Evolutionary conservation across 2,113 vertebrate species (phyloP).

Genomic region (Picathartes gymnocephalus): DNA sequence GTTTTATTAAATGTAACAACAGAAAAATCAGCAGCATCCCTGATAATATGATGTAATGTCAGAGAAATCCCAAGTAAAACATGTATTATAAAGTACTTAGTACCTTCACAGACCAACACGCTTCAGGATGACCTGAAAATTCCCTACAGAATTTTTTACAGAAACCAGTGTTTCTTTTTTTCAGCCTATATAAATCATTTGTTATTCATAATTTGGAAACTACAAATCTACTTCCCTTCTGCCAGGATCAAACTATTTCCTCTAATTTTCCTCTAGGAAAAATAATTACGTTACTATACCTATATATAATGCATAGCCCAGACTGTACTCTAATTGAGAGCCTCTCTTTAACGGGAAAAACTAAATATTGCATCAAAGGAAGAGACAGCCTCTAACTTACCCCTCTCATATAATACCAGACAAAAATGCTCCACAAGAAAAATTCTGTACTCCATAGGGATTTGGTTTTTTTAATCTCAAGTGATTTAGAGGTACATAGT

Average conservation of each 20-base stretch:
- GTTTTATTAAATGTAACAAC: background rate
- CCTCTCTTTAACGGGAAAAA: background rate
- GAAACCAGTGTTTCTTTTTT: background rate
- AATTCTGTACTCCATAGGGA: background rate
- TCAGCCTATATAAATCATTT: background rate
- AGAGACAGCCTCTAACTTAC: background rate
- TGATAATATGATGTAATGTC: background rate
- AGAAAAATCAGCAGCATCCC: background rate
- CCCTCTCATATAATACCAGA: background rate
- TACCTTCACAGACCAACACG: background rate
- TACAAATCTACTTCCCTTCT: background rate
- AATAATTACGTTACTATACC: background rate
- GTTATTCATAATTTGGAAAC: background rate
- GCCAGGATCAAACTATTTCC: background rate
- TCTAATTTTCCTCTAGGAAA: background rate
- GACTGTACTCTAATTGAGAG: background rate
- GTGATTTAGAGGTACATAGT: background rate
- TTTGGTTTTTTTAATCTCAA: background rate
- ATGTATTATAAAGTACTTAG: background rate
- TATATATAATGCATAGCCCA: background rate
- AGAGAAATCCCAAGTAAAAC: background rate
- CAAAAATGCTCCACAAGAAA: background rate
- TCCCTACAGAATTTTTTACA: background rate
- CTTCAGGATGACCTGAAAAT: background rate
- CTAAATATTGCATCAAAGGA: background rate